phyloP scores from a whole-genome alignment of 2,113 vertebrate species.

The Cricetomys ansorgei region DNA sequence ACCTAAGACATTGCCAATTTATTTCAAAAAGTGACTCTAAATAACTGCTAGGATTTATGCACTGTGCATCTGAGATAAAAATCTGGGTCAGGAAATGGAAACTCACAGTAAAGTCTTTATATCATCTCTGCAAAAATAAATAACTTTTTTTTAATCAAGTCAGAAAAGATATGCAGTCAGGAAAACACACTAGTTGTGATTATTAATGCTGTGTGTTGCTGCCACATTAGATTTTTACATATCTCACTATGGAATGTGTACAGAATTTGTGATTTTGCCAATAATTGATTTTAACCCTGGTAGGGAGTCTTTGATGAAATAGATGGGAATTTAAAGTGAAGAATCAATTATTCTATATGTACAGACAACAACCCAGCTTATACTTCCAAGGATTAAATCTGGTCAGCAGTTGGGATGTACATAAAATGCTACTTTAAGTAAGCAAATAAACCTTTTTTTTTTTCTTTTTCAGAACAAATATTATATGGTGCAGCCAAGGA shows the following conservation, averaged over 20 bases:
- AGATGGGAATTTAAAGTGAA: slow-evolving; percentile 67
- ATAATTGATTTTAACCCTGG: slow-evolving; percentile 71
- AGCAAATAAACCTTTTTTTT: background rate
- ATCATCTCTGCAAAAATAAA: slow-evolving; percentile 62
- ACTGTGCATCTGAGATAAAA: slow-evolving; percentile 72
- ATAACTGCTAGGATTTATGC: slow-evolving; percentile 52
- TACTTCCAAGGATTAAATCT: slow-evolving; percentile 54
- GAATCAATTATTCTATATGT: slow-evolving; percentile 54
- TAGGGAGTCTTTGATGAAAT: slow-evolving; percentile 70
- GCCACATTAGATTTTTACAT: slow-evolving; percentile 70
- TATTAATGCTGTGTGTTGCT: slow-evolving; percentile 43
- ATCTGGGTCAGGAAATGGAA: slow-evolving; percentile 70
- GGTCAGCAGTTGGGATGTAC: slow-evolving; percentile 56
- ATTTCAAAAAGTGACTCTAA: slow-evolving; percentile 67
- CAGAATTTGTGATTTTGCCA: slow-evolving; percentile 29
- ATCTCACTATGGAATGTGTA: slow-evolving; percentile 24
- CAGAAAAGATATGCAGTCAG: slow-evolving; percentile 66
- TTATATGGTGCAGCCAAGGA: slow-evolving; percentile 67
- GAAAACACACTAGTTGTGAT: slow-evolving; percentile 47
- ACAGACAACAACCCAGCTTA: slow-evolving; percentile 68
- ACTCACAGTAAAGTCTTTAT: slow-evolving; percentile 62
- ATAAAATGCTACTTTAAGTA: slow-evolving; percentile 70
- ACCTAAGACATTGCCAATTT: slow-evolving; percentile 75
- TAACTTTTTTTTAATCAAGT: slow-evolving; percentile 49
- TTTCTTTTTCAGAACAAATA: slow-evolving; percentile 64